Evolutionary conservation across 1,140 invertebrate species (phyloP).

Genomic region (Rhopalosiphum maidis): DNA sequence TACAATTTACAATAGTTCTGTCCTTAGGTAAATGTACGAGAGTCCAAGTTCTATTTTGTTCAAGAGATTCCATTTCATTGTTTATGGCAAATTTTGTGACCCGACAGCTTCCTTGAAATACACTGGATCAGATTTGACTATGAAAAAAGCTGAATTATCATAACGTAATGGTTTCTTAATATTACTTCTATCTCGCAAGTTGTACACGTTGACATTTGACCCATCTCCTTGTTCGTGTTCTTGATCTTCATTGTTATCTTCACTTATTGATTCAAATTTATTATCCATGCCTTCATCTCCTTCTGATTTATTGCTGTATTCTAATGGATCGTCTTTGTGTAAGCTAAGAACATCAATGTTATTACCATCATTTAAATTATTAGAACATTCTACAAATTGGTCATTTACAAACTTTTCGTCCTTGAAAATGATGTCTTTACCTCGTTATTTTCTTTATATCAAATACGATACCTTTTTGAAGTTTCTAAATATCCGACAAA

Average conservation of each 20-base stretch:
- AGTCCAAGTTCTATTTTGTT: too few relatives aligned
- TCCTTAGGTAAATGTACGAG: too few relatives aligned
- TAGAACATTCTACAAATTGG: background rate
- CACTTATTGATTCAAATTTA: background rate
- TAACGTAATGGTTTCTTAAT: background rate
- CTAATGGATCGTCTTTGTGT: background rate
- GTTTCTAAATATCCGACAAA: constrained; percentile 63
- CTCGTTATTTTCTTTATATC: constrained; percentile 58
- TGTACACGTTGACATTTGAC: background rate
- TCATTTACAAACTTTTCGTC: background rate
- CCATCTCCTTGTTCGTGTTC: background rate
- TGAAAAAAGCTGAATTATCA: background rate
- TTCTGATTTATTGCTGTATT: background rate
- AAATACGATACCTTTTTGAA: constrained; percentile 61
- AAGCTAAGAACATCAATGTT: background rate
- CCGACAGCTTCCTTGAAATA: constrained; percentile 4
- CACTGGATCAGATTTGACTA: background rate
- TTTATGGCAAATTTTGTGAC: constrained; percentile 60
- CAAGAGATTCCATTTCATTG: constrained; percentile 62
- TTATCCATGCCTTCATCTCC: background rate
- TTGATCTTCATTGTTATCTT: background rate
- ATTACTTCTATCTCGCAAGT: background rate
- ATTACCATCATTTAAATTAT: background rate
- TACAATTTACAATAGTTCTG: constrained; percentile 61
- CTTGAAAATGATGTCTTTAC: constrained; percentile 59